phyloP scores from a whole-genome alignment of 2,113 vertebrate genomes.

The Noturus placidus region DNA sequence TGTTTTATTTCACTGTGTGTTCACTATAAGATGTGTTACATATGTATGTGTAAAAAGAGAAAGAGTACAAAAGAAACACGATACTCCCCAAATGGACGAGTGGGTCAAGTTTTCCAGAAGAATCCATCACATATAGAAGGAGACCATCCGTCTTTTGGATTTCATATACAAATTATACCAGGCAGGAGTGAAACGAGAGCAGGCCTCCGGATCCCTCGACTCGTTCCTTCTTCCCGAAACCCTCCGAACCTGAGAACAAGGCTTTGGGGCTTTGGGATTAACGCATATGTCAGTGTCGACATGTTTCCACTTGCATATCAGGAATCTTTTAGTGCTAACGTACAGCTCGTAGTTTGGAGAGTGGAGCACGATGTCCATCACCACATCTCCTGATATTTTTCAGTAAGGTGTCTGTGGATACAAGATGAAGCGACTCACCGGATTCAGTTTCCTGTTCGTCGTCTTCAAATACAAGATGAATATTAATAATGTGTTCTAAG shows the following conservation, averaged over 20 bases:
- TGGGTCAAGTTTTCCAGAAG: slow-evolving; percentile 24
- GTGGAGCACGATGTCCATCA: not conserved
- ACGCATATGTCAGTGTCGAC: not conserved
- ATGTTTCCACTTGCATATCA: slow-evolving; percentile 18
- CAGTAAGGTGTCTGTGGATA: not conserved
- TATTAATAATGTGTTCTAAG: not conserved
- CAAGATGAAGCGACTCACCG: slow-evolving; percentile 14
- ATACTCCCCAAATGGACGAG: slow-evolving; percentile 20
- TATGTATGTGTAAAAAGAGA: slow-evolving; percentile 4
- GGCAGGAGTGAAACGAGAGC: slow-evolving; percentile 1
- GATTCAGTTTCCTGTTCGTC: slow-evolving; percentile 7
- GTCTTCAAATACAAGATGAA: not conserved
- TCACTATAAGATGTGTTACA: slow-evolving; percentile 1
- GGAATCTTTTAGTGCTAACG: slow-evolving; percentile 5
- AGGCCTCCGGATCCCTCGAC: not conserved
- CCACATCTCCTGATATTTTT: not conserved
- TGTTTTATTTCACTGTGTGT: slow-evolving; percentile 22
- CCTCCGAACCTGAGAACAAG: not conserved
- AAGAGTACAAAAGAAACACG: not conserved
- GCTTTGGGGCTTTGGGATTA: not conserved
- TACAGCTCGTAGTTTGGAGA: slow-evolving; percentile 21
- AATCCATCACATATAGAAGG: slow-evolving; percentile 35
- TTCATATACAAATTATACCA: slow-evolving; percentile 27
- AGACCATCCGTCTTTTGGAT: not conserved
- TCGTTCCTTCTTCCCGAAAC: not conserved